Conservation (phyloP, 2,113 vertebrate genomes). For the Pelusios castaneus region DNA sequence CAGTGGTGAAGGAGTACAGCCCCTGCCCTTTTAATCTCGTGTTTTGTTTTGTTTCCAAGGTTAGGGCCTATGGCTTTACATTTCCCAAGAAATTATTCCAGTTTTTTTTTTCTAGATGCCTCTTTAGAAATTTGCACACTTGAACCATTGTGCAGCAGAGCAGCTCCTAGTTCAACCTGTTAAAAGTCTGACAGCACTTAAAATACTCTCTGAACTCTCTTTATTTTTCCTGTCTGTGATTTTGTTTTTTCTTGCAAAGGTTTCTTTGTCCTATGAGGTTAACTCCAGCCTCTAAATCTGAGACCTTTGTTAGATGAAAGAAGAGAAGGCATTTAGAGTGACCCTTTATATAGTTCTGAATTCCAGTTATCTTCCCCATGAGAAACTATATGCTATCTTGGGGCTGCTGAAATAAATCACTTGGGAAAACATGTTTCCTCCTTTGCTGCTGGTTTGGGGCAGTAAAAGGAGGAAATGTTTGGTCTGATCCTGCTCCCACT, state of each 20-base stretch:
- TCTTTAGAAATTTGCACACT: conserved; percentile 19
- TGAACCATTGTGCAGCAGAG: not conserved
- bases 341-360: conserved; percentile 46
- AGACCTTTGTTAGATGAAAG: not conserved
- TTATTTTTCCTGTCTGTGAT: conserved; percentile 14
- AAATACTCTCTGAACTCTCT: not conserved
- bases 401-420: conserved; percentile 40
- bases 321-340: conserved; percentile 10
- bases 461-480: not conserved
- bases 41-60: not conserved
- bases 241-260: conserved; percentile 31
- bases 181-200: conserved; percentile 30
- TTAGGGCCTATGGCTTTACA: conserved; percentile 31
- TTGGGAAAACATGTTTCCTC: not conserved
- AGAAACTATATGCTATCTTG: conserved; percentile 20
- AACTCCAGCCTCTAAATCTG: conserved; percentile 14
- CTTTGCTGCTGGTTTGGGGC: conserved; percentile 7
- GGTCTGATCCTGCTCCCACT: not conserved
- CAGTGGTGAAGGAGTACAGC: conserved; percentile 11
- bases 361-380: not conserved
- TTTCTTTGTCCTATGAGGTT: conserved; percentile 49
- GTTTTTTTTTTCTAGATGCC: not conserved
- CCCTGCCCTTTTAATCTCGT: not conserved
- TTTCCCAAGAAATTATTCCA: conserved; percentile 4
- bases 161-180: conserved; percentile 47